Base-by-base conservation (phyloP, 2,888 invertebrate genomes). In the Endotricha flammealis region DNA sequence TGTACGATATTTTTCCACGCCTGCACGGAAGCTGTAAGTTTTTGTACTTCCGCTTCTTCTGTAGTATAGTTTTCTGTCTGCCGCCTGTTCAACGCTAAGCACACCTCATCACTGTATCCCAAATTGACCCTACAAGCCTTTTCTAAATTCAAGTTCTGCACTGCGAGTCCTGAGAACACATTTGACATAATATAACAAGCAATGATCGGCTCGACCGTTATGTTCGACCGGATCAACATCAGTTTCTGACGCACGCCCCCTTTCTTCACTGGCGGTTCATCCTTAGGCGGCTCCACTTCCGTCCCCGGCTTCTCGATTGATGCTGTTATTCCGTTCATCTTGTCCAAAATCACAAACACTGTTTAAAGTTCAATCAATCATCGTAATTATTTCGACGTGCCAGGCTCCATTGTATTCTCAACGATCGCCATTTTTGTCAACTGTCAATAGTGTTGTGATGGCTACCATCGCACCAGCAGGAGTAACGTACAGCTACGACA, bases 101-200 rank as follows among this genome's bases (percentile, higher is more conserved):
- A 95, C 16, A 95, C 89, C 59, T 90, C 89, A 40, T 90, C 90
- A 14, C 91, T 88, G 52, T 93, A 94, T 0, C 87, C 89, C 62
- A 95, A 87, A 66, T 95, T 95, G 12, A 95, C 95, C 37, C 94
- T 83, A 66, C 95, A 95, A 2, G 95, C 95, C 73, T 95, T 95
- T 67, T 95, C 95, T 54, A 95, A 87, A 72, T 94, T 94, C 39
- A 95, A 78, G 78, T 95, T 95, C 71, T 95, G 95, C 23, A 94
- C 91, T 36, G 95, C 94, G 44, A 95, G 77, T 47, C 91, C 91
- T 0, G 94, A 93, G 37, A 90, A 81, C 29, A 90, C 90, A 63
- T 90, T 90, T 23, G 91, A 91, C 87, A 91, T 89, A 33, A 91
- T 90, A 58, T 91, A 92, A 54, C 90, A 90, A 3, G 91, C 89